A percentile compares a stretch with the other conserved stretches of the same genome.
These are phyloP conservation scores for Apodemia zela DNA, from an alignment of 2,888 invertebrate genomes.

Conservation along the genomic window DNA sequence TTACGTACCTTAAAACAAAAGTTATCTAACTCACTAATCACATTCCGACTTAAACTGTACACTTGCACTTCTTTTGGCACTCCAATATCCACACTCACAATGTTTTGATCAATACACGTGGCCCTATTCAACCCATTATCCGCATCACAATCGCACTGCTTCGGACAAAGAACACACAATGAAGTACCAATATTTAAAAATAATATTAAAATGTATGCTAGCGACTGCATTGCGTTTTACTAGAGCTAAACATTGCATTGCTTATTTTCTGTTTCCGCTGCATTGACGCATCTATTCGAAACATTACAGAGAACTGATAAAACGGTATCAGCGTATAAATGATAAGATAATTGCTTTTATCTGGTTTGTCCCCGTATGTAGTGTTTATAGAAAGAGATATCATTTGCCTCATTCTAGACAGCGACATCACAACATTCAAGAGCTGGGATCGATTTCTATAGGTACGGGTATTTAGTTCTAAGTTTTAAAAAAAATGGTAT, in stretches of 20 bases:
- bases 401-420: background rate
- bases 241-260: slow-evolving; percentile 47
- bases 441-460: background rate
- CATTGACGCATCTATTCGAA: slow-evolving; percentile 50
- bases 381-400: background rate
- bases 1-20: slow-evolving; percentile 79
- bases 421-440: background rate
- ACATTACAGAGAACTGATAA: slow-evolving; percentile 33
- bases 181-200: slow-evolving; percentile 31
- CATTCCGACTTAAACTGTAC: slow-evolving; percentile 82
- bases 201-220: slow-evolving; percentile 40
- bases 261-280: slow-evolving; percentile 35
- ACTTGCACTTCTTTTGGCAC: slow-evolving; percentile 81
- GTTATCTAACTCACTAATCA: slow-evolving; percentile 81
- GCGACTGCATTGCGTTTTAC: slow-evolving; percentile 47
- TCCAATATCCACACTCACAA: slow-evolving; percentile 80
- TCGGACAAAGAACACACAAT: slow-evolving; percentile 62
- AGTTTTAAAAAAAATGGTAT: too few species aligned
- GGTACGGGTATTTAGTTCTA: too few species aligned
- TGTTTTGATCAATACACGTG: slow-evolving; percentile 77
- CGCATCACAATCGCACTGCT: slow-evolving; percentile 77
- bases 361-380: slow-evolving; percentile 23
- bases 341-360: slow-evolving; percentile 35
- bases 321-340: slow-evolving; percentile 28
- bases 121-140: slow-evolving; percentile 72